Base-by-base conservation (phyloP, 2,113 vertebrate species). In the Rhadina sibilatrix region DNA sequence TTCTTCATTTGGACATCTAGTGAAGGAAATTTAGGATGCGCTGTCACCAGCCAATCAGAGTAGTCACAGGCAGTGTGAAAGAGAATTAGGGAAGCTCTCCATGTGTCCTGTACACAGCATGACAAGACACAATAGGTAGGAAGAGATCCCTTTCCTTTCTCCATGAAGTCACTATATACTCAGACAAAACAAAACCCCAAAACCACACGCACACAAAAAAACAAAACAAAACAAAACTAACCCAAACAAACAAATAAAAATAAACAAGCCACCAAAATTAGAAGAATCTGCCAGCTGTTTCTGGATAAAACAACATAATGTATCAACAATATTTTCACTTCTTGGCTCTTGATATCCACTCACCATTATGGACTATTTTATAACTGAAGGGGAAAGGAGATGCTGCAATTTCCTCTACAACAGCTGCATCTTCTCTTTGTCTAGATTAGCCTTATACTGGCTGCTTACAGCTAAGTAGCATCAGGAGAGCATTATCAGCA, bases 371-470 rank as follows among this genome's bases (percentile, higher is more conserved):
- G 10, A 23, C 57, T 83, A 28, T 69, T 79, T 79, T 82, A 79
- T 69, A 91, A 50, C 49, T 37, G 38, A 91, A 65, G 27, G 20
- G 20, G 69, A 85, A n/a, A 38, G 25, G 33, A 79, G 49, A 87
- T 46, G 87, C 22, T 78, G 27, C 42, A 74, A 30, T 88, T 76
- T 75, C 40, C 75, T 72, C 27, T 54, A 24, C 31, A 75, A n/a
- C n/a, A 94, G 8, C 37, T 82, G 47, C 49, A 38, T 75, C 57
- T 82, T 75, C 61, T 87, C 30, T 83, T 88, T 77, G 64, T 91
- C 59, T 71, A 80, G 50, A 57, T 60, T 63, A 80, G 24, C 22
- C 20, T 86, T 83, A 37, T 16, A 11, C 12, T 68, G 47, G 15
- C 42, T 96, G 65, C 56, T 65, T 47, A 59, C 10, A 80, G 82